Evolutionary conservation across 2,113 vertebrate species (phyloP), one percentile per base, ranked within the genome.

Genomic region (Mormoops blainvillei): DNA sequence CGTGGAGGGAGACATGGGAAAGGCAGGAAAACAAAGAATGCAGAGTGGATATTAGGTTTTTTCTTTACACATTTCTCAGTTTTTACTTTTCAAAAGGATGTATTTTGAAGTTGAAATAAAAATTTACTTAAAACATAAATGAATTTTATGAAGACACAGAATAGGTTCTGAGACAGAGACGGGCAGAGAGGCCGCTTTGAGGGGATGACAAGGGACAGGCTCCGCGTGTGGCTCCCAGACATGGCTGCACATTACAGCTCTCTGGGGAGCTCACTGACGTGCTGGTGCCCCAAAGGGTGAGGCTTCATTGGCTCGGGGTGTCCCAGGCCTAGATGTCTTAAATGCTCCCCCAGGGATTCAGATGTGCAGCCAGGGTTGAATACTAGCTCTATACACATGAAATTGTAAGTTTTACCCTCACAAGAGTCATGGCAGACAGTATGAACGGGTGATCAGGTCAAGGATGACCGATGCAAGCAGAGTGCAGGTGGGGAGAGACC

Each of bases 81-180:
- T 45, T 81, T 94, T 11, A 8, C 24, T 7, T 78, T 88, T 84
- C 52, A 73, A 36, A 86, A 58, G 31, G 77, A 26, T 80, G 4
- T 68, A 0, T 78, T 77, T 71, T 77, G 5, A 86, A 74, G 18
- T 76, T 91, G 90, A 89, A 61, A 56, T 73, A 89, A 82, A 41
- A 83, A 91, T n/a, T 12, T 16, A 77, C 26, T 58, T 71, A 71
- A 43, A 71, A 36, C 16, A 26, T 43, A n/a, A 83, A 13, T 71
- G 11, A 85, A n/a, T 86, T 94, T 41, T 74, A 0, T 22, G 41
- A 67, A 36, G 58, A 65, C 10, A 43, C 13, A 43, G 28, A 31
- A 19, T 9, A 48, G 65, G 10, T 52, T 86, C 71, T 33, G 22
- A 95, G 91, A 65, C 14, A 54, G 61, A 56, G 78, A n/a, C 45